These are phyloP conservation scores for Semotilus atromaculatus DNA, from an alignment of 2,797 vertebrate species.

Conservation along the genomic window DNA sequence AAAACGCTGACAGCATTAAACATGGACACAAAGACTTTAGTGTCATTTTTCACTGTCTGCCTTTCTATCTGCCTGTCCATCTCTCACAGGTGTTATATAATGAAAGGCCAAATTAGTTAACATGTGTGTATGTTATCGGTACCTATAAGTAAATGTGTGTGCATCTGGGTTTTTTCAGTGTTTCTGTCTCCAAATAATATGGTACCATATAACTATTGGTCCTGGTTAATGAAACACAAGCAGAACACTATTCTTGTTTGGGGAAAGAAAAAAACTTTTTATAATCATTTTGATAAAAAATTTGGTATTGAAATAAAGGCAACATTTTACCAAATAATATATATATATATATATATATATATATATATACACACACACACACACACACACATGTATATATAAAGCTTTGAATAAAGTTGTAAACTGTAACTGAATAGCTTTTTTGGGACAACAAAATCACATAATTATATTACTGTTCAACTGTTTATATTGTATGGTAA, in stretches of 20 bases:
- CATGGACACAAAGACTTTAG: slow-evolving; percentile 37
- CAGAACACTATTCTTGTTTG: background rate
- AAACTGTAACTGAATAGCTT: background rate
- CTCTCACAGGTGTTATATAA: slow-evolving; percentile 11
- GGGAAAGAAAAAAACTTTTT: background rate
- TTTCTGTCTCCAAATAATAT: background rate
- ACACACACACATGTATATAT: too few relatives aligned
- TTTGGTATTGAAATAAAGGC: background rate
- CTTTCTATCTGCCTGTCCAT: background rate
- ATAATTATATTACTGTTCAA: background rate
- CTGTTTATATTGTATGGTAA: slow-evolving; percentile 19
- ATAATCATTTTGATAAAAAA: background rate
- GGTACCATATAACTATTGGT: background rate
- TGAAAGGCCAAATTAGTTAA: background rate
- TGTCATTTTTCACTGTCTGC: slow-evolving; percentile 34
- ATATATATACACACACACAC: too few relatives aligned
- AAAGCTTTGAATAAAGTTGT: slow-evolving; percentile 14
- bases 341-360: too few relatives aligned
- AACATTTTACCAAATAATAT: background rate
- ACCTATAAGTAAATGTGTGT: too few relatives aligned
- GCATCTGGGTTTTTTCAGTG: background rate
- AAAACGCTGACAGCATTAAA: slow-evolving; percentile 66
- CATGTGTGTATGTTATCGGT: background rate
- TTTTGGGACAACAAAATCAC: background rate
- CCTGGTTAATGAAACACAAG: background rate